Percentiles rank a stretch among this genome's conserved stretches.
These are phyloP conservation scores for Diachrysia chrysitis DNA, from an alignment of 2,888 invertebrate genomes.

Conservation along the genomic window DNA sequence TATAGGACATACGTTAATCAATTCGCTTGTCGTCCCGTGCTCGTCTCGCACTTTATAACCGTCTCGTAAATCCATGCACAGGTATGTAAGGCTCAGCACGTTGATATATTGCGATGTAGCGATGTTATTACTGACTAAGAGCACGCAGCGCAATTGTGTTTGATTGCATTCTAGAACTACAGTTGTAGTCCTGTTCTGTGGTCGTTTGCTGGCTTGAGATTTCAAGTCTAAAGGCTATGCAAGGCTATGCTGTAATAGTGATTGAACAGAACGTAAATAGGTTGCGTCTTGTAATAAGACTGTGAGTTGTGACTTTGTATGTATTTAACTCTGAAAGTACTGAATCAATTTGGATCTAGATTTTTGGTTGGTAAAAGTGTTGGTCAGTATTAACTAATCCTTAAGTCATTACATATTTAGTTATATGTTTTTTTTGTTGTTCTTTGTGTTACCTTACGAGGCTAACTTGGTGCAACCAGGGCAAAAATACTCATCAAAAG, in stretches of 20 bases:
- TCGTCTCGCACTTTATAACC: constrained; percentile 13
- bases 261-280: no score
- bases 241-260: not conserved
- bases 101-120: constrained; percentile 31
- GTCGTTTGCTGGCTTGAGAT: not conserved
- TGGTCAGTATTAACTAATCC: no score
- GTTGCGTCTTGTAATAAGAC: no score
- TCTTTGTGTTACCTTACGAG: no score
- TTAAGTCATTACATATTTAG: no score
- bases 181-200: not conserved
- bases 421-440: no score
- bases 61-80: constrained; percentile 19
- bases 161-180: constrained; percentile 28
- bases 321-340: no score
- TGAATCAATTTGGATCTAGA: no score
- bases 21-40: not conserved
- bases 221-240: not conserved
- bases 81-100: constrained; percentile 19
- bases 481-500: no score
- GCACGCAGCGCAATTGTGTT: constrained; percentile 31
- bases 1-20: not conserved
- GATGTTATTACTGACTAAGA: constrained; percentile 31
- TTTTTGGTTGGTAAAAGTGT: no score
- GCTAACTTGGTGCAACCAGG: no score
- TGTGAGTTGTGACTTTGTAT: no score